Conservation (phyloP, 2,797 vertebrate genomes). For the Nannoperca australis region DNA sequence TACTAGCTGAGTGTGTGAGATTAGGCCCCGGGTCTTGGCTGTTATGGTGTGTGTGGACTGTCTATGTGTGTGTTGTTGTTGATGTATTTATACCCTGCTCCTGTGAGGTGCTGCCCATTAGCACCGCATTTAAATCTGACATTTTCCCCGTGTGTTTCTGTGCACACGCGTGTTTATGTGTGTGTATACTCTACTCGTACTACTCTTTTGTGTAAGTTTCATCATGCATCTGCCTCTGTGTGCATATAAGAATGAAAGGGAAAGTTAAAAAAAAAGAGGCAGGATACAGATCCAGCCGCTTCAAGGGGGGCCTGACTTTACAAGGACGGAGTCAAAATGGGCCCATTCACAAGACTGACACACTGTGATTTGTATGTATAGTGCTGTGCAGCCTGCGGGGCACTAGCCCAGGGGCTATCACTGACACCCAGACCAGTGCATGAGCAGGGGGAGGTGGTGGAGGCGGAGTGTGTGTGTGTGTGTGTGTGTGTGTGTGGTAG, state of each 20-base stretch:
- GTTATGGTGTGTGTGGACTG: slow-evolving; percentile 61
- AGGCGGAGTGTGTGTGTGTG: slow-evolving; percentile 25
- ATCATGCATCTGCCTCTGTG: slow-evolving; percentile 44
- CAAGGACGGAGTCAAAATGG: slow-evolving; percentile 82
- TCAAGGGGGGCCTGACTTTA: slow-evolving; percentile 78
- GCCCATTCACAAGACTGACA: slow-evolving; percentile 79
- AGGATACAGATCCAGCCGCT: slow-evolving; percentile 75
- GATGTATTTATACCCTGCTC: slow-evolving; percentile 81
- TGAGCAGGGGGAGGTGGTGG: slow-evolving; percentile 40
- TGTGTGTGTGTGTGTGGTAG: slow-evolving; percentile 22
- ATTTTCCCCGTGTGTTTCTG: slow-evolving; percentile 47
- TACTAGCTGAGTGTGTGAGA: slow-evolving; percentile 85
- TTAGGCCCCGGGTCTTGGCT: slow-evolving; percentile 81
- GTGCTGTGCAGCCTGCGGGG: slow-evolving; percentile 77
- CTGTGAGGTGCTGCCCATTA: slow-evolving; percentile 77
- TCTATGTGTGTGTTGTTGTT: slow-evolving; percentile 68
- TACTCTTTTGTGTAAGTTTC: slow-evolving; percentile 43
- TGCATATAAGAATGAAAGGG: slow-evolving; percentile 51
- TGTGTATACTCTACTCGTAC: slow-evolving; percentile 7
- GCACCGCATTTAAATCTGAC: slow-evolving; percentile 66
- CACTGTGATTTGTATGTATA: slow-evolving; percentile 82
- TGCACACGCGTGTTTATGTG: not conserved
- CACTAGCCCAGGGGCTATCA: slow-evolving; percentile 80
- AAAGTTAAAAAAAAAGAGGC: slow-evolving; percentile 60
- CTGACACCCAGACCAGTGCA: slow-evolving; percentile 74